Evolutionary conservation across 2,888 invertebrate species (phyloP).

Genomic region (Philonicus albiceps): DNA sequence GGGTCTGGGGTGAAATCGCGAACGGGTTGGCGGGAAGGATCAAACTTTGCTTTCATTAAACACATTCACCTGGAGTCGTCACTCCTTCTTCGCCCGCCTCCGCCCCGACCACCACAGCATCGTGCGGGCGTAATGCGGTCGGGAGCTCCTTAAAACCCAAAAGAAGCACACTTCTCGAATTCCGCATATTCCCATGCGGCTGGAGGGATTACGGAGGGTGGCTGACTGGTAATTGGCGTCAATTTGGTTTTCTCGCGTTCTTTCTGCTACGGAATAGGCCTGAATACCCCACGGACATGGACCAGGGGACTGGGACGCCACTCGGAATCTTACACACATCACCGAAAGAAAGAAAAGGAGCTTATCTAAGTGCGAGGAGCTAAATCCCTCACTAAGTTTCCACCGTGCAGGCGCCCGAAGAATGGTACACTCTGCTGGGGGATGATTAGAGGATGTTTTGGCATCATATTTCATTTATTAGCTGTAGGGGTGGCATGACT

Average conservation of each 20-base stretch:
- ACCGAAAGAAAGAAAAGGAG: not conserved
- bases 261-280: slow-evolving; percentile 16
- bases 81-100: not conserved
- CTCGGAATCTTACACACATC: slow-evolving; percentile 14
- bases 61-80: slow-evolving; percentile 9
- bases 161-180: slow-evolving; percentile 34
- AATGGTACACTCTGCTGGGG: slow-evolving; percentile 41
- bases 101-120: not conserved
- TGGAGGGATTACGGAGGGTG: slow-evolving; percentile 50
- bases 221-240: slow-evolving; percentile 64
- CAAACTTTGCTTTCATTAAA: slow-evolving; percentile 36
- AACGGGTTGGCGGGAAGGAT: slow-evolving; percentile 9
- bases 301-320: not conserved
- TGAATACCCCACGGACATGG: slow-evolving; percentile 1
- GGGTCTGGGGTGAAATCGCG: not conserved
- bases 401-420: not conserved
- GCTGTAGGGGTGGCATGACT: slow-evolving; percentile 45
- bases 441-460: slow-evolving; percentile 53
- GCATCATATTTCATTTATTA: slow-evolving; percentile 55
- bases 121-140: not conserved
- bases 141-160: slow-evolving; percentile 22
- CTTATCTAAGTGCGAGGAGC: slow-evolving; percentile 22
- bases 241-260: slow-evolving; percentile 63
- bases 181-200: slow-evolving; percentile 46
- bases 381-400: not conserved